Evolutionary conservation across 2,888 invertebrate genomes (phyloP).

Genomic region (Fissipunctia ypsillon): DNA sequence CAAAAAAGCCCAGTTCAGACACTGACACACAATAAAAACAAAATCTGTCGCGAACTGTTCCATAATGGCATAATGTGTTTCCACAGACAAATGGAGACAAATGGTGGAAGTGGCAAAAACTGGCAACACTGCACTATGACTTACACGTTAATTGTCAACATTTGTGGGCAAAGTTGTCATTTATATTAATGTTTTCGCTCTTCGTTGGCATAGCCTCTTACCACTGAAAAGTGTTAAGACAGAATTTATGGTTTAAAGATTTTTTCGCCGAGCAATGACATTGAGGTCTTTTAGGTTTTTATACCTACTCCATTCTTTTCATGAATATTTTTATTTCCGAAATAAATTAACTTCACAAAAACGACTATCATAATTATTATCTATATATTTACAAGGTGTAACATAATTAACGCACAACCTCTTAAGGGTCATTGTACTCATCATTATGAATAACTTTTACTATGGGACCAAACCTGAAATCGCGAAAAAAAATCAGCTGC

Average conservation of each 20-base stretch:
- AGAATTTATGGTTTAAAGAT: slow-evolving; percentile 1
- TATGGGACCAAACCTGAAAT: too few relatives aligned
- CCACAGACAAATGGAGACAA: slow-evolving; percentile 48
- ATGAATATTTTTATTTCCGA: background rate
- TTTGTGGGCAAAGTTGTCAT: slow-evolving; percentile 28
- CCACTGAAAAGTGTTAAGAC: background rate
- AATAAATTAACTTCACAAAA: background rate
- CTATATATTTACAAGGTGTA: too few relatives aligned
- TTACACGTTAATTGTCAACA: slow-evolving; percentile 34
- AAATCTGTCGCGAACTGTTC: slow-evolving; percentile 39
- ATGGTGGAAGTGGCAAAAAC: slow-evolving; percentile 45
- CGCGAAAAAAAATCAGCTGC: too few relatives aligned
- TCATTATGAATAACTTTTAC: too few relatives aligned
- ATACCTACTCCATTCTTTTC: too few relatives aligned
- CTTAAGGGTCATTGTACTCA: too few relatives aligned
- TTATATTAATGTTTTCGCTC: slow-evolving; percentile 37
- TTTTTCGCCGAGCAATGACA: background rate
- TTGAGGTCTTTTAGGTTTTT: background rate
- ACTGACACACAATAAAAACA: slow-evolving; percentile 2
- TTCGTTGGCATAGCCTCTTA: background rate
- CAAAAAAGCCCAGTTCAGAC: background rate
- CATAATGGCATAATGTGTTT: slow-evolving; percentile 48
- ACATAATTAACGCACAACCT: too few relatives aligned
- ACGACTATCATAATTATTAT: too few relatives aligned
- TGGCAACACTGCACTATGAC: slow-evolving; percentile 30